phyloP scores from a whole-genome alignment of 2,888 invertebrate genomes.

The Frankliniella intonsa region DNA sequence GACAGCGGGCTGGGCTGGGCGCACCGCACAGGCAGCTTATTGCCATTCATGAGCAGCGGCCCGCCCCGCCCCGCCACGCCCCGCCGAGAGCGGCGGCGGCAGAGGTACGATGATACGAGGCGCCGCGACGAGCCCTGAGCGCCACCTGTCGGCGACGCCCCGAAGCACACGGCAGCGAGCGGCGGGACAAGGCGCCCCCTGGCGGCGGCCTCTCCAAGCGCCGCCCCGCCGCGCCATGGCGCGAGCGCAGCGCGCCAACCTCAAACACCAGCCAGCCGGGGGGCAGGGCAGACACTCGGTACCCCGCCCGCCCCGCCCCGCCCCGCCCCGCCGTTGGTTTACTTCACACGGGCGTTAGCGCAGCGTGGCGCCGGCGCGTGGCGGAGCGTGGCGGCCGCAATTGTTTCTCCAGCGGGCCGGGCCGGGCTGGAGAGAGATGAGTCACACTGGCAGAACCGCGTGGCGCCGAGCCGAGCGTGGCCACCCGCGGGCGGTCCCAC shows the following conservation, averaged over 20 bases:
- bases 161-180: not conserved
- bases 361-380: not conserved
- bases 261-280: not conserved
- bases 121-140: not conserved
- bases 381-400: not conserved
- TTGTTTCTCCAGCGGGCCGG: not conserved
- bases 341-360: conserved; percentile 1
- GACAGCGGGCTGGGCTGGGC: no score
- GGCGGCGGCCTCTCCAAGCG: conserved; percentile 10
- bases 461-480: no score
- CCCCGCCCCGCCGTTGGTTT: not conserved
- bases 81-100: not conserved
- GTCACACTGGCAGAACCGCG: no score
- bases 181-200: not conserved
- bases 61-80: not conserved
- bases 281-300: no score
- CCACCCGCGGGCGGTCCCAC: no score
- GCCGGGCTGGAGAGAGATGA: not conserved
- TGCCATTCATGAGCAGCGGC: no score
- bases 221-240: not conserved
- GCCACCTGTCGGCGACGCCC: conserved; percentile 6
- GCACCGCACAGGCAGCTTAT: no score
- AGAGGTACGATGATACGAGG: not conserved
- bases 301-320: no score
- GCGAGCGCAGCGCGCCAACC: not conserved